A percentile compares a stretch with the other conserved stretches of the same genome.
These are phyloP conservation scores for Orchestes rusci DNA, from an alignment of 2,888 invertebrate species.

Conservation along the genomic window DNA sequence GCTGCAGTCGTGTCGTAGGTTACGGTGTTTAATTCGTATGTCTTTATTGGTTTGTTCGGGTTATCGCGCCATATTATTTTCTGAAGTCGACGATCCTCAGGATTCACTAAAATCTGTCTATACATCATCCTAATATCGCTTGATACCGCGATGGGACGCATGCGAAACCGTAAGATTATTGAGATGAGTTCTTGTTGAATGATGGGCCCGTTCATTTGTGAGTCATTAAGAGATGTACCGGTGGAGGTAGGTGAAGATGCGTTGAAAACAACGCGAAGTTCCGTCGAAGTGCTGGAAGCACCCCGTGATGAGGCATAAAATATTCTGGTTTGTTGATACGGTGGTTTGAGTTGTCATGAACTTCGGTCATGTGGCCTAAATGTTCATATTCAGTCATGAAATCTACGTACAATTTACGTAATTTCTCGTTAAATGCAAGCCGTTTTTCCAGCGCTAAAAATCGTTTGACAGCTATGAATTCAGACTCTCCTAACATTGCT, in stretches of 20 bases:
- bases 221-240: slow-evolving; percentile 22
- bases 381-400: slow-evolving; percentile 15
- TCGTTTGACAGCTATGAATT: slow-evolving; percentile 12
- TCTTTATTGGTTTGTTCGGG: slow-evolving; percentile 16
- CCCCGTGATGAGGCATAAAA: slow-evolving; percentile 16
- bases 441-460: slow-evolving; percentile 14
- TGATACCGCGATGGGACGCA: slow-evolving; percentile 9
- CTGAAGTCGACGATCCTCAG: slow-evolving; percentile 13
- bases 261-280: slow-evolving; percentile 20
- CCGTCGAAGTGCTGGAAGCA: slow-evolving; percentile 13
- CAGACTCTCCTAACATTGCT: slow-evolving; percentile 15
- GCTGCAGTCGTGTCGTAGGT: slow-evolving; percentile 22
- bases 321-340: too few species aligned
- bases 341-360: too few species aligned
- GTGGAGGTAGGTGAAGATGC: slow-evolving; percentile 11
- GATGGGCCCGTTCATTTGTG: slow-evolving; percentile 15
- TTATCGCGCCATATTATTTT: slow-evolving; percentile 14
- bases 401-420: slow-evolving; percentile 7
- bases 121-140: slow-evolving; percentile 17
- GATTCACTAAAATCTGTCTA: slow-evolving; percentile 11
- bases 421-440: not conserved
- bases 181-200: slow-evolving; percentile 17
- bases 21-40: slow-evolving; percentile 20
- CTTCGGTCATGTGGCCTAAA: slow-evolving; percentile 19
- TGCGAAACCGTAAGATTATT: slow-evolving; percentile 16